Evolutionary conservation across 2,113 vertebrate genomes (phyloP), one percentile per base, ranked within the genome.

Genomic region (Gymnobelideus leadbeateri): DNA sequence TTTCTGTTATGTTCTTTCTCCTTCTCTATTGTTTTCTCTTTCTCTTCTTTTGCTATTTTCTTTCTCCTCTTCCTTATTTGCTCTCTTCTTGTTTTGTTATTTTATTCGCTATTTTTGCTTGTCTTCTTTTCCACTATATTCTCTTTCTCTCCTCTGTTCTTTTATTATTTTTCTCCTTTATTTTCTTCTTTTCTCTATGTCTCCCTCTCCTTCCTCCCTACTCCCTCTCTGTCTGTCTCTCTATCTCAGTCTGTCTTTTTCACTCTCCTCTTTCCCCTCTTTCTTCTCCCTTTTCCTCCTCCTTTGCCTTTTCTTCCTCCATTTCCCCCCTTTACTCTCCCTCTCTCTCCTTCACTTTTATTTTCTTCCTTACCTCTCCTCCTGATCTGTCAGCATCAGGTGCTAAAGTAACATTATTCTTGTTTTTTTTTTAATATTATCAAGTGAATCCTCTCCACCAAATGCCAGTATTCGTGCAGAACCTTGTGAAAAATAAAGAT

Each of bases 41-140:
- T 43, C 47, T 61, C 23, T 24, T 28, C n/a, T 0, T 0, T 21
- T 7, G 89, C 8, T 61, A 52, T 2, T n/a, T n/a, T n/a, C n/a
- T n/a, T n/a, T n/a, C n/a, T n/a, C n/a, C n/a, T n/a, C n/a, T n/a
- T n/a, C n/a, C n/a, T n/a, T n/a, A n/a, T n/a, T n/a, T n/a, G n/a
- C n/a, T n/a, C n/a, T n/a, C n/a, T n/a, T n/a, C n/a, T n/a, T n/a
- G n/a, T n/a, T n/a, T n/a, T n/a, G n/a, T n/a, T n/a, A n/a, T n/a
- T n/a, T n/a, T n/a, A n/a, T n/a, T n/a, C n/a, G n/a, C n/a, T n/a
- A n/a, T n/a, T n/a, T n/a, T n/a, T n/a, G n/a, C n/a, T n/a, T n/a
- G n/a, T n/a, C n/a, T n/a, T n/a, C n/a, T n/a, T n/a, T n/a, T n/a
- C n/a, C n/a, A n/a, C n/a, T n/a, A n/a, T n/a, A n/a, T n/a, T n/a